These are phyloP conservation scores for Brachionus calyciflorus DNA, from an alignment of 1,140 invertebrate genomes.

Conservation along the genomic window DNA sequence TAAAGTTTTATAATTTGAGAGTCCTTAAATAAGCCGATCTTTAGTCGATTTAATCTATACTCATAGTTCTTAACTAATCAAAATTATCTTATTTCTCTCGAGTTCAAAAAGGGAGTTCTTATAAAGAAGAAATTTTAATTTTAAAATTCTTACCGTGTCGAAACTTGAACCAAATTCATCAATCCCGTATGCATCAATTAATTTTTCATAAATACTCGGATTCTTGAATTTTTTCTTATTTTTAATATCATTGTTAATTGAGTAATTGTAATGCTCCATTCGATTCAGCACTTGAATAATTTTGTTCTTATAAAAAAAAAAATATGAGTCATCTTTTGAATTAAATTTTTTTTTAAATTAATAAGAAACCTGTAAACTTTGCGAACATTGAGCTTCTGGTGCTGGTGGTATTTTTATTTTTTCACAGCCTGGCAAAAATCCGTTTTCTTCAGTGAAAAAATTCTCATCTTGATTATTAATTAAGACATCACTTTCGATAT, in stretches of 20 bases:
- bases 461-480: neutral
- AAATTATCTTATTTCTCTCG: too few relatives aligned
- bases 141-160: slow-evolving; percentile 1
- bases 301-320: slow-evolving; percentile 26
- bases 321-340: too few relatives aligned
- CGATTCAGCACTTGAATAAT: slow-evolving; percentile 39
- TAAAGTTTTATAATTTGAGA: too few relatives aligned
- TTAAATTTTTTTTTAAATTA: neutral
- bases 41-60: too few relatives aligned
- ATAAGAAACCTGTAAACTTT: slow-evolving; percentile 16
- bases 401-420: slow-evolving; percentile 22
- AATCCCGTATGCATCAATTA: slow-evolving; percentile 32
- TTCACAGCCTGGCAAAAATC: slow-evolving; percentile 38
- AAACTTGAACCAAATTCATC: slow-evolving; percentile 45
- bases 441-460: slow-evolving; percentile 38
- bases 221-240: slow-evolving; percentile 41
- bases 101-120: too few relatives aligned
- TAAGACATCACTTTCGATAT: neutral
- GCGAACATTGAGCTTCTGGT: slow-evolving; percentile 17
- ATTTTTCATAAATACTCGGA: slow-evolving; percentile 42
- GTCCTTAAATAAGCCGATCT: too few relatives aligned
- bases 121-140: too few relatives aligned
- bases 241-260: slow-evolving; percentile 38
- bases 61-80: too few relatives aligned
- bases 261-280: slow-evolving; percentile 35